Conservation (phyloP, 2,113 vertebrate genomes). For the Perca fluviatilis region DNA sequence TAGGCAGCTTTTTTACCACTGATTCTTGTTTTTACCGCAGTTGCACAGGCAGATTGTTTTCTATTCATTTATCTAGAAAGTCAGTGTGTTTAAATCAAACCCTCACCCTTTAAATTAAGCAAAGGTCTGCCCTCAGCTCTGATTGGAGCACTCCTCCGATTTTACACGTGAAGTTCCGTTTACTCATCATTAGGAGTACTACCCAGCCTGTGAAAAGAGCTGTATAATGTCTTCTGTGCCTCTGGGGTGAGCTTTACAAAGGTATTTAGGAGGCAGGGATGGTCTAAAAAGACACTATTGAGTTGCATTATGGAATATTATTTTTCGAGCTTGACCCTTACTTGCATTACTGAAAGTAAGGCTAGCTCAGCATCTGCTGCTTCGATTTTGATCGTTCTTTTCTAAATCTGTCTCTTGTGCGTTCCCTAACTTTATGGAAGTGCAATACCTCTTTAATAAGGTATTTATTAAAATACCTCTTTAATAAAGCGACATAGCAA, state of each 20-base stretch:
- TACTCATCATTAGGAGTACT: not conserved
- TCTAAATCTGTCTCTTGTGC: no score
- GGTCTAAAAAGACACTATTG: not conserved
- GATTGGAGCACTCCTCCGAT: not conserved
- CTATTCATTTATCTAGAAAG: no score
- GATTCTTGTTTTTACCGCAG: not conserved
- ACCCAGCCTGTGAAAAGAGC: not conserved
- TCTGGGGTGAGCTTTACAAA: not conserved
- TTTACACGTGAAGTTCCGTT: not conserved
- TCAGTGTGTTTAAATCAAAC: not conserved
- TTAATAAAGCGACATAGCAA: no score
- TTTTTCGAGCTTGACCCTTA: not conserved
- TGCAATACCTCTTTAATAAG: no score
- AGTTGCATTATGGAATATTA: conserved; percentile 3
- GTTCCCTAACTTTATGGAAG: no score
- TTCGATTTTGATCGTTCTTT: no score
- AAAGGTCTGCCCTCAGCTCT: not conserved
- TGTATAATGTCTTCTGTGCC: not conserved
- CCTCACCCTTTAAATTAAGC: not conserved
- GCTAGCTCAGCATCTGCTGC: no score
- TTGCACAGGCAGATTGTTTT: no score
- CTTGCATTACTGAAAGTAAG: no score
- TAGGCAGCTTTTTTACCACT: not conserved
- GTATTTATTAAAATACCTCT: no score
- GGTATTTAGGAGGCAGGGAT: not conserved